phyloP scores from a whole-genome alignment of 1,140 invertebrate genomes.

The Drosophila hydei region DNA sequence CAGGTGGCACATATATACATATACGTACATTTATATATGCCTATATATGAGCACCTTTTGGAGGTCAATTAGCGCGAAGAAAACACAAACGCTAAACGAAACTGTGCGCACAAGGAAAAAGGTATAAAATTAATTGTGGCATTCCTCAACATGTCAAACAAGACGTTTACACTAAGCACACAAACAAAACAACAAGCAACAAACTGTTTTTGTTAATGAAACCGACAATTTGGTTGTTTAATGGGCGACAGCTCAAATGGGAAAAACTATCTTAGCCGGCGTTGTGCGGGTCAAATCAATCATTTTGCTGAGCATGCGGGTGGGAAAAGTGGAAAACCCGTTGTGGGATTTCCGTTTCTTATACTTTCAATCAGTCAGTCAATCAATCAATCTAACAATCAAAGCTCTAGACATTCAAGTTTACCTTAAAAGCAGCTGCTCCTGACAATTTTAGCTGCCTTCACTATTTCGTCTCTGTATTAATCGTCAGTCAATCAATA shows the following conservation, averaged over 20 bases:
- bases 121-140: conserved; percentile 22
- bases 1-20: conserved; percentile 3
- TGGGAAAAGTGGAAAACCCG: too few relatives aligned
- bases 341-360: too few relatives aligned
- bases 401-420: too few relatives aligned
- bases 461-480: too few relatives aligned
- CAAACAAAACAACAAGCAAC: conserved; percentile 44
- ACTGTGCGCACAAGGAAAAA: conserved; percentile 36
- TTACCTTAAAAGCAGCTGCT: too few relatives aligned
- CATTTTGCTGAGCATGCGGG: too few relatives aligned
- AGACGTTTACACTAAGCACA: conserved; percentile 35
- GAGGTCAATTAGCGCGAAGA: conserved; percentile 67
- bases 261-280: too few relatives aligned
- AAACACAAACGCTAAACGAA: conserved; percentile 16
- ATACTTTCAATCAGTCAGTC: too few relatives aligned
- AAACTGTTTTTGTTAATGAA: conserved; percentile 54
- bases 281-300: too few relatives aligned
- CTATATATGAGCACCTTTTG: conserved; percentile 52
- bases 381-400: too few relatives aligned
- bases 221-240: conserved; percentile 46
- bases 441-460: too few relatives aligned
- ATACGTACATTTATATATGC: conserved; percentile 15
- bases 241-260: background rate
- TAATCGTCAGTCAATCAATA: too few relatives aligned
- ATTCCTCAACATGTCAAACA: conserved; percentile 47